Evolutionary conservation across 2,113 vertebrate genomes (phyloP).

Genomic region (Alces alces): DNA sequence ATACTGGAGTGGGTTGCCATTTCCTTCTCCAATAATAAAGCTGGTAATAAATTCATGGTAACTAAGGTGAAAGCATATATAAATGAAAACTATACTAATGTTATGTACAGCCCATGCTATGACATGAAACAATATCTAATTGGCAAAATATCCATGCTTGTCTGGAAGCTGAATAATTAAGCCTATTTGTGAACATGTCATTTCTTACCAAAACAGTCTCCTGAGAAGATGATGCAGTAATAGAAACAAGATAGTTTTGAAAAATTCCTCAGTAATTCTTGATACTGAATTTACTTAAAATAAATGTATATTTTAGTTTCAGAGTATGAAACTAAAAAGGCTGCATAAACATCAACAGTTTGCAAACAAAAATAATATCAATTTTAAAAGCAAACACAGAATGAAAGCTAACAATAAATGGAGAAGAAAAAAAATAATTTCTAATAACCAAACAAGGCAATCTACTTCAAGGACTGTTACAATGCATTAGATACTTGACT

Average conservation of each 20-base stretch:
- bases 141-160: slow-evolving; percentile 61
- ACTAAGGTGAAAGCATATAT: background rate
- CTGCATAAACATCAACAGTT: background rate
- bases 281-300: slow-evolving; percentile 36
- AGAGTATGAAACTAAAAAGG: background rate
- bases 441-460: background rate
- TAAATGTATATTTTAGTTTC: slow-evolving; percentile 36
- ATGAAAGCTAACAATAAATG: background rate
- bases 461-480: background rate
- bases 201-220: slow-evolving; percentile 92
- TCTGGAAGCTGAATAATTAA: slow-evolving; percentile 53
- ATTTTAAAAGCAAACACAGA: slow-evolving; percentile 32
- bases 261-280: slow-evolving; percentile 61
- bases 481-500: background rate
- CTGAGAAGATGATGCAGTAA: slow-evolving; percentile 83
- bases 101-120: slow-evolving; percentile 41
- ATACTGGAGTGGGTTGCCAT: no score
- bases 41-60: slow-evolving; percentile 1
- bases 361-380: slow-evolving; percentile 10
- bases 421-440: background rate
- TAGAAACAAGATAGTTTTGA: slow-evolving; percentile 80
- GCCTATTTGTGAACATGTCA: slow-evolving; percentile 42
- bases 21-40: background rate
- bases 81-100: slow-evolving; percentile 38
- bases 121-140: slow-evolving; percentile 16